These are phyloP conservation scores for Serripes groenlandicus DNA, from an alignment of 2,888 invertebrate genomes.

Conservation along the genomic window DNA sequence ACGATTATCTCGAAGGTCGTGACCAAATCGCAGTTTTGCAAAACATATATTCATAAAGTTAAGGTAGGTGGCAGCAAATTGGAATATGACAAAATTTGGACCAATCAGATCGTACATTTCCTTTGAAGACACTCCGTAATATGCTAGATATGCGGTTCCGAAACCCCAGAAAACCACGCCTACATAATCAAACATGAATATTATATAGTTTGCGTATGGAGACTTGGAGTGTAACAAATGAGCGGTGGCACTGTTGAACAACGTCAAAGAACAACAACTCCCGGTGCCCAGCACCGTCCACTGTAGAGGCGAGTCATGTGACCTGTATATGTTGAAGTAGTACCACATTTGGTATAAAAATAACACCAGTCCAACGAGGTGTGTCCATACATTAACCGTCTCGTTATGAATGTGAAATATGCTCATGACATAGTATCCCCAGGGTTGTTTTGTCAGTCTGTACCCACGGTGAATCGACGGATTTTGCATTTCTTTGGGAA, in stretches of 20 bases:
- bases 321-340: constrained; percentile 49
- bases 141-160: constrained; percentile 64
- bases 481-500: constrained; percentile 76
- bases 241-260: constrained; percentile 64
- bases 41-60: constrained; percentile 64
- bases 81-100: constrained; percentile 40
- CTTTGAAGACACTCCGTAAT: constrained; percentile 66
- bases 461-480: constrained; percentile 76
- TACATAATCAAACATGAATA: constrained; percentile 72
- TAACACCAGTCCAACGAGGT: constrained; percentile 55
- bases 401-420: constrained; percentile 63
- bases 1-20: constrained; percentile 53
- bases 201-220: constrained; percentile 57
- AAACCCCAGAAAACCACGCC: constrained; percentile 68
- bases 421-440: constrained; percentile 77
- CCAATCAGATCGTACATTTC: constrained; percentile 56
- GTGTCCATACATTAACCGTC: constrained; percentile 63
- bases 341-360: constrained; percentile 28
- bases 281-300: constrained; percentile 67
- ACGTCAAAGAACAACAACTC: constrained; percentile 56
- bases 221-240: constrained; percentile 71
- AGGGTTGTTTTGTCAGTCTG: constrained; percentile 74
- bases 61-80: constrained; percentile 57
- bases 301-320: constrained; percentile 24
- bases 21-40: constrained; percentile 64